A percentile compares a stretch with the other conserved stretches of the same genome.
phyloP scores from a whole-genome alignment of 2,797 vertebrate species.

The Lagocephalus sceleratus region DNA sequence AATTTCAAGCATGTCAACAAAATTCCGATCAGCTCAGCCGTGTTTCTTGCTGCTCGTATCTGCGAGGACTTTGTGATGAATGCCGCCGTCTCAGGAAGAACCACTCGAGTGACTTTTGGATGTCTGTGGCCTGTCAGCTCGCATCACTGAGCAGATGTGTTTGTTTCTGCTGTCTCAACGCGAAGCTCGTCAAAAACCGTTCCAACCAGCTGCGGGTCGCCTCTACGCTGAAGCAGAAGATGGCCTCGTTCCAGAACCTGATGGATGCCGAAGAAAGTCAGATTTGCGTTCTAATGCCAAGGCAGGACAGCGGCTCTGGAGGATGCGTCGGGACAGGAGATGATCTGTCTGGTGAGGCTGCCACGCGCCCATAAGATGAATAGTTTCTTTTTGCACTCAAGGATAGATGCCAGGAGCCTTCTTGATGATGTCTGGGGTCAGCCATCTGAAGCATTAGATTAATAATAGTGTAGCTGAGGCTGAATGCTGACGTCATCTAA shows the following conservation, averaged over 20 bases:
- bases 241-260: conserved; percentile 76
- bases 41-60: conserved; percentile 5
- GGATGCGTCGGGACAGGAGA: conserved; percentile 63
- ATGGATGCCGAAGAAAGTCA: conserved; percentile 69
- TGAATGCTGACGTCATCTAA: conserved; percentile 37
- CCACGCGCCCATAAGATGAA: conserved; percentile 55
- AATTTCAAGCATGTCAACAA: not conserved
- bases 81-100: conserved; percentile 24
- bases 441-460: conserved; percentile 41
- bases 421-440: conserved; percentile 47
- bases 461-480: conserved; percentile 20
- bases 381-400: conserved; percentile 47
- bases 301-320: conserved; percentile 42
- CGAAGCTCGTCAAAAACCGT: conserved; percentile 61
- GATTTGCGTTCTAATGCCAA: conserved; percentile 45
- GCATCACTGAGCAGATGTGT: conserved; percentile 44
- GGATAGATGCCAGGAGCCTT: conserved; percentile 42
- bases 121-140: conserved; percentile 36
- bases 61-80: conserved; percentile 13
- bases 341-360: conserved; percentile 69
- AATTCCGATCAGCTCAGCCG: not conserved
- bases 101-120: conserved; percentile 37
- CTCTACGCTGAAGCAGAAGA: conserved; percentile 76
- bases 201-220: conserved; percentile 55
- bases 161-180: conserved; percentile 39